phyloP scores from a whole-genome alignment of 2,113 vertebrate genomes.

The Actinemys pallida region DNA sequence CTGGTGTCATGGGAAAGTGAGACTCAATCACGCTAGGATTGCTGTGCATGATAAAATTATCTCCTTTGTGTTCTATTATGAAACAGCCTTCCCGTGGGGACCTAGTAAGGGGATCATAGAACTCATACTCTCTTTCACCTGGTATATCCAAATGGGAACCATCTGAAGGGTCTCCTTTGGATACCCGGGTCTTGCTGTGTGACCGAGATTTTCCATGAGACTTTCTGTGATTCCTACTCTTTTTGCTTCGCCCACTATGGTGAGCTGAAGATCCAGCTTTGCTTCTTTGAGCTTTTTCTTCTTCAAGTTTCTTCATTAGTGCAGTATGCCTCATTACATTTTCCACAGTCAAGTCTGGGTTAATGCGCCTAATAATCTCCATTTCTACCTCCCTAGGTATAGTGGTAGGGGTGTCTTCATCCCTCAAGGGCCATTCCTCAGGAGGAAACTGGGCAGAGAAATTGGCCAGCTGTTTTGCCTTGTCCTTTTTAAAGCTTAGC shows the following conservation, averaged over 20 bases:
- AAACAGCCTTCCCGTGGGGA: slow-evolving; percentile 92
- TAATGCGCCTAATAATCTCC: slow-evolving; percentile 98
- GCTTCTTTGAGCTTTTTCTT: slow-evolving; percentile 94
- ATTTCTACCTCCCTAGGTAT: slow-evolving; percentile 96
- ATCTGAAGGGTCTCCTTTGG: slow-evolving; percentile 93
- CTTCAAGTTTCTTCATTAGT: slow-evolving; percentile 98
- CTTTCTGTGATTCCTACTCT: slow-evolving; percentile 92
- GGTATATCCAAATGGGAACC: slow-evolving; percentile 90
- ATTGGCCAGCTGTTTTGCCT: slow-evolving; percentile 94
- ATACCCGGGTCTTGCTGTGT: slow-evolving; percentile 93
- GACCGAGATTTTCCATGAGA: slow-evolving; percentile 92
- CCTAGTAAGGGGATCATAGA: slow-evolving; percentile 87
- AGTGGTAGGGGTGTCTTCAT: slow-evolving; percentile 93
- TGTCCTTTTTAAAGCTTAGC: slow-evolving; percentile 98
- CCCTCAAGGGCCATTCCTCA: slow-evolving; percentile 95
- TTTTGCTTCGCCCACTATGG: slow-evolving; percentile 93
- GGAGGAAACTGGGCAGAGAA: slow-evolving; percentile 99
- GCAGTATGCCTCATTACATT: slow-evolving; percentile 97
- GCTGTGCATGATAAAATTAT: slow-evolving; percentile 94
- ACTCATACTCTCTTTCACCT: slow-evolving; percentile 90
- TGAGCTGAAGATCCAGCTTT: slow-evolving; percentile 94
- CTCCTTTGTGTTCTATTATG: slow-evolving; percentile 91
- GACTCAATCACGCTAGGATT: slow-evolving; percentile 93
- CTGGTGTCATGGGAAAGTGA: slow-evolving; percentile 95
- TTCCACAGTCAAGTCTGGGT: slow-evolving; percentile 97